These are phyloP conservation scores for Ypsolopha sequella DNA, from an alignment of 2,888 invertebrate species.

Conservation along the genomic window DNA sequence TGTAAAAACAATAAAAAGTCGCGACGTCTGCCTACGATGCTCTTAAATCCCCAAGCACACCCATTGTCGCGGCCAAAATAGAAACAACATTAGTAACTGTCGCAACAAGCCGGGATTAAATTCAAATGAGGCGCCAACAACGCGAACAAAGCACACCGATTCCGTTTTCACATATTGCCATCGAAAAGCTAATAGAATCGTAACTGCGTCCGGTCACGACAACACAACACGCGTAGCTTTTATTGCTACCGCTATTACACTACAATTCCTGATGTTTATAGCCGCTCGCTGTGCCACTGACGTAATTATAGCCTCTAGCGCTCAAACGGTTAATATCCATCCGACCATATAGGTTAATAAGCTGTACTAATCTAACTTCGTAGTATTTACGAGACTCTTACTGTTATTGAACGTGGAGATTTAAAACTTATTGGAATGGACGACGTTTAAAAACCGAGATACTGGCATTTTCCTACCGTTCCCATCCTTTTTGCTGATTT, in stretches of 20 bases:
- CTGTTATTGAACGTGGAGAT: background rate
- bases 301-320: constrained; percentile 34
- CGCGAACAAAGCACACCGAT: constrained; percentile 19
- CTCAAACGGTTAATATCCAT: constrained; percentile 32
- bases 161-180: constrained; percentile 39
- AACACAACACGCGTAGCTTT: constrained; percentile 30
- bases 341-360: constrained; percentile 28
- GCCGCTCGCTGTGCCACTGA: constrained; percentile 22
- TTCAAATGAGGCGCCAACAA: constrained; percentile 7
- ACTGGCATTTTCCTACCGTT: no score
- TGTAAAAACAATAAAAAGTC: no score
- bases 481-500: no score
- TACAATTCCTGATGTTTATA: constrained; percentile 39
- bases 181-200: constrained; percentile 43
- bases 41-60: background rate
- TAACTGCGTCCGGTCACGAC: constrained; percentile 49
- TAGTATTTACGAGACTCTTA: constrained; percentile 3
- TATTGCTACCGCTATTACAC: constrained; percentile 20
- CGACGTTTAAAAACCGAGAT: background rate
- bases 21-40: background rate
- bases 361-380: constrained; percentile 12
- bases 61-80: background rate
- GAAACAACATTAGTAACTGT: no score
- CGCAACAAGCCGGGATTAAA: constrained; percentile 18
- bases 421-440: background rate